A percentile compares a stretch with the other conserved stretches of the same genome.
These are phyloP conservation scores for Piaya cayana DNA, from an alignment of 2,113 vertebrate species.

Conservation along the genomic window DNA sequence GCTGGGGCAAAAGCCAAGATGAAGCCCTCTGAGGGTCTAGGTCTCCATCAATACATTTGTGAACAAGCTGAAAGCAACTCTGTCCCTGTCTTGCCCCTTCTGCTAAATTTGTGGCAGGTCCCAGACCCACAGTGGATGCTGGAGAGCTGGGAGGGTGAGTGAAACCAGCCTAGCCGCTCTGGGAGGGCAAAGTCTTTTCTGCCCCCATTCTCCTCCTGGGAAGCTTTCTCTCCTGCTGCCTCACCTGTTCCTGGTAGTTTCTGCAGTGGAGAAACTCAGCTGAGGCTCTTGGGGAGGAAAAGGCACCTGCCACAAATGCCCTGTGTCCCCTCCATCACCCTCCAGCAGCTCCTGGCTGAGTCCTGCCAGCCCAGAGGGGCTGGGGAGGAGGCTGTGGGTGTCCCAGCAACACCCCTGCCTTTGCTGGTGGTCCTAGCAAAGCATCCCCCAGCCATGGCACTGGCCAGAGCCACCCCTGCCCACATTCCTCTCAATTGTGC, in stretches of 20 bases:
- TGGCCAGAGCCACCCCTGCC: not conserved
- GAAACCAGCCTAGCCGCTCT: not conserved
- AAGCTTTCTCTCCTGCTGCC: not conserved
- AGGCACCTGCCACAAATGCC: not conserved
- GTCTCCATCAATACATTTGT: constrained; percentile 34
- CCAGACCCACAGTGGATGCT: not conserved
- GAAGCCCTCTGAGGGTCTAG: not conserved
- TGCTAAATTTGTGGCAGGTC: constrained; percentile 12
- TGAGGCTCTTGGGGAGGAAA: not conserved
- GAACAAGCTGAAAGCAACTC: constrained; percentile 35
- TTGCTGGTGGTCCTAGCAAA: not conserved
- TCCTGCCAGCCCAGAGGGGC: not conserved
- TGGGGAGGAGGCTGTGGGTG: not conserved
- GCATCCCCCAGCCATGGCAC: not conserved
- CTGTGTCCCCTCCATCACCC: not conserved
- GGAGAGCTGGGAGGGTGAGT: not conserved
- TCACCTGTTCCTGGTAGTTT: not conserved
- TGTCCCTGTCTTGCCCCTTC: not conserved
- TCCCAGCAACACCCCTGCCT: not conserved
- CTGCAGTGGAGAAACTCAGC: not conserved
- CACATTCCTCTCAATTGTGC: not conserved
- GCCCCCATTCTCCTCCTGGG: not conserved
- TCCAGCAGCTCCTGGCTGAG: not conserved
- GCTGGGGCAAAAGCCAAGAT: not conserved
- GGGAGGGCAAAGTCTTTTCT: not conserved